Percentiles rank a stretch among this genome's conserved stretches.
Evolutionary conservation across 2,797 vertebrate genomes (phyloP).

Genomic region (Chelmon rostratus): DNA sequence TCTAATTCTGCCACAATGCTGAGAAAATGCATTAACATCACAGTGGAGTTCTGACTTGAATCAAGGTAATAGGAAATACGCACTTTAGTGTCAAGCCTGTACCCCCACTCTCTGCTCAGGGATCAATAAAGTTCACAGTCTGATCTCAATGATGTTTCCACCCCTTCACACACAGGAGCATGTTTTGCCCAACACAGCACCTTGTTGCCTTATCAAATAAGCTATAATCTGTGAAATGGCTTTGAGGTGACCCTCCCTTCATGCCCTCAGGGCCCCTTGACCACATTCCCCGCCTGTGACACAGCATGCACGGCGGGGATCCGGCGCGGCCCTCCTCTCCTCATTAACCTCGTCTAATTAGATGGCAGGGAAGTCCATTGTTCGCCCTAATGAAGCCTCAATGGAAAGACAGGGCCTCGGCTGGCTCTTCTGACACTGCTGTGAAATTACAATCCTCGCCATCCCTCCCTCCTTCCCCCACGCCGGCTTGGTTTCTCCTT

Average conservation of each 20-base stretch:
- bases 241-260: constrained; percentile 53
- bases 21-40: not conserved
- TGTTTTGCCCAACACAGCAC: constrained; percentile 16
- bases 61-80: not conserved
- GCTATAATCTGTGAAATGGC: constrained; percentile 41
- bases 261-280: constrained; percentile 58
- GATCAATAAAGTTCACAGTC: constrained; percentile 46
- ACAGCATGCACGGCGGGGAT: constrained; percentile 76
- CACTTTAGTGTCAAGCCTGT: not conserved
- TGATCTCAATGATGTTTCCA: constrained; percentile 14
- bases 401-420: constrained; percentile 90
- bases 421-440: constrained; percentile 88
- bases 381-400: constrained; percentile 95
- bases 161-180: not conserved
- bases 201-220: constrained; percentile 45
- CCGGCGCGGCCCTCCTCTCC: constrained; percentile 85
- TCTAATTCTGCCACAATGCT: constrained; percentile 6
- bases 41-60: constrained; percentile 7
- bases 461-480: constrained; percentile 5
- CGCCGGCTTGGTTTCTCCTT: not conserved
- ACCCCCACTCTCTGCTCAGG: not conserved
- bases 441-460: constrained; percentile 88
- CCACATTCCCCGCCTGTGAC: constrained; percentile 60
- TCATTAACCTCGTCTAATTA: constrained; percentile 99
- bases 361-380: constrained; percentile 93